Evolutionary conservation across 2,797 vertebrate species (phyloP).

Genomic region (Schizopygopsis malacanthus): DNA sequence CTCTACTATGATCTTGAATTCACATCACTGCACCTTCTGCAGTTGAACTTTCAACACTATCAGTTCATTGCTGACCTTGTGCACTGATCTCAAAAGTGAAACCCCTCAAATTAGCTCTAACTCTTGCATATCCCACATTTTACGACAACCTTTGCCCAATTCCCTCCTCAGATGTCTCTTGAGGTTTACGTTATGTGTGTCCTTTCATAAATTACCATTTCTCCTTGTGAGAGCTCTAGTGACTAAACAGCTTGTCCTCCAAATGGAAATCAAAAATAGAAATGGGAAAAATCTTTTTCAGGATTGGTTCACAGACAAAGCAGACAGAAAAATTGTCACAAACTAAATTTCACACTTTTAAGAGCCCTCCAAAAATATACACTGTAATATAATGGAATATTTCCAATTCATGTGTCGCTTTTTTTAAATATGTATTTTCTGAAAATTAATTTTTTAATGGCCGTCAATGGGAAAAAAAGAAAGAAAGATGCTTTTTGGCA

Average conservation of each 20-base stretch:
- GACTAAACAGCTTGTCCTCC: background rate
- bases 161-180: background rate
- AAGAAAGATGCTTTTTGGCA: background rate
- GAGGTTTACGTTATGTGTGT: background rate
- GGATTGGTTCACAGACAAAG: background rate
- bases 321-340: background rate
- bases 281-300: background rate
- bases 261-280: background rate
- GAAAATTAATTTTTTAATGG: background rate
- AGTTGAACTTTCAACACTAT: background rate
- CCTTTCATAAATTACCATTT: background rate
- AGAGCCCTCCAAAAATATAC: background rate
- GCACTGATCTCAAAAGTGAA: background rate
- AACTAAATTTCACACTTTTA: background rate
- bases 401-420: background rate
- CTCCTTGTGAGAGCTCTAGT: constrained; percentile 4
- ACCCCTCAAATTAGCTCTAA: constrained; percentile 4
- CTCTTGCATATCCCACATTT: background rate
- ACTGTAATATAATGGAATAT: constrained; percentile 11
- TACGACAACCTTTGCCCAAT: background rate
- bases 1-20: background rate
- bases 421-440: background rate
- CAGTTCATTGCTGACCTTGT: background rate
- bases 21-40: background rate
- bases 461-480: background rate